Evolutionary conservation across 2,888 invertebrate genomes (phyloP), one percentile per base, ranked within the genome.

Genomic region (Polydrusus cervinus): DNA sequence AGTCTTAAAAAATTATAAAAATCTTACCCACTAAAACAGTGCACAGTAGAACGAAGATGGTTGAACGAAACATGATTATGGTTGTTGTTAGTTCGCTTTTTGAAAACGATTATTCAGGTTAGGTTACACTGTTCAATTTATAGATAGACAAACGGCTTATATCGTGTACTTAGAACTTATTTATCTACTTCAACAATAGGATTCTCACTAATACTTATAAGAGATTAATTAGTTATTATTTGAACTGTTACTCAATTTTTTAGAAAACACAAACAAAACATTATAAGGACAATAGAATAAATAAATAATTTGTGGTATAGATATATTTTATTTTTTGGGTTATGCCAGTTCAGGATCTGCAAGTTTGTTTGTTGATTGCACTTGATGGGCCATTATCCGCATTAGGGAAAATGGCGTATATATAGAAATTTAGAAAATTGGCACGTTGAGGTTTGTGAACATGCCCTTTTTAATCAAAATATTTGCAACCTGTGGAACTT

Each of bases 161-260:
- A 20, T 53, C 25, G 5, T 11, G 18, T 51, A 51, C 51, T 18
- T 6, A 53, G 25, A 25, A 11, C 53, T 25, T 53, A 53, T 53
- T 53, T 53, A 53, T n/a, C 20, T 11, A 53, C 25, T 47, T 47
- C 3, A 16, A 16, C 16, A 47, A 47, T 16, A 16, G 8, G 11
- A 25, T 53, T 53, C 25, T 25, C n/a, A 3, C 3, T 53, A 53
- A 13, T 25, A 25, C 53, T 53, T 13, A 51, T 51, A 51, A 53
- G 13, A 25, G 20, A 53, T 53, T 53, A 53, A n/a, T 25, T 25
- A n/a, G 25, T 25, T 53, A 53, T 53, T 53, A 25, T 53, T 25
- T 20, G n/a, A 45, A 14, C 13, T 1, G 7, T 47, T 14, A 47
- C 6, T 47, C 9, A 47, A 14, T 47, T 14, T 13, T 25, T 43